Evolutionary conservation across 2,888 invertebrate genomes (phyloP).

Genomic region (Crossocerus cetratus): DNA sequence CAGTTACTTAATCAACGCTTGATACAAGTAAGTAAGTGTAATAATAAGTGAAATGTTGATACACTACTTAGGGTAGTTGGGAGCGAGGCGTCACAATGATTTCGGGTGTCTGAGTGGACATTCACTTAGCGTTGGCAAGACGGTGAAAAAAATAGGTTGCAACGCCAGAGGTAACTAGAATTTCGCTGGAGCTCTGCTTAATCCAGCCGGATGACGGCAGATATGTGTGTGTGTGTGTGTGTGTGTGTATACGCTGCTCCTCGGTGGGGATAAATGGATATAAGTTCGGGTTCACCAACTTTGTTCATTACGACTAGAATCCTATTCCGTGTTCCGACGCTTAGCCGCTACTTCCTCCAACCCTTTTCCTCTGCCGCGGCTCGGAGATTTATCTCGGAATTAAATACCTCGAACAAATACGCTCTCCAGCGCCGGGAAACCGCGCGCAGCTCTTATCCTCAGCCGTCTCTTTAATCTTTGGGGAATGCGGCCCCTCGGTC

Average conservation of each 20-base stretch:
- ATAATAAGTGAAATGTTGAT: no score
- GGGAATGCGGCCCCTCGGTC: no score
- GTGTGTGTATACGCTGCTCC: neutral
- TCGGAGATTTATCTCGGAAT: constrained; percentile 44
- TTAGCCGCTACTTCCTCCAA: constrained; percentile 14
- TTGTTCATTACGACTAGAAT: constrained; percentile 21
- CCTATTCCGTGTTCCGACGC: constrained; percentile 9
- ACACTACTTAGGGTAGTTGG: no score
- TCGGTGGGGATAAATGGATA: neutral
- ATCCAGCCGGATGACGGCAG: neutral
- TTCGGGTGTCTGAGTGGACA: no score
- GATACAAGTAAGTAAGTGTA: no score
- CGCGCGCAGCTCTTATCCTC: no score
- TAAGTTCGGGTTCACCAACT: constrained; percentile 14
- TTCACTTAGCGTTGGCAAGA: neutral
- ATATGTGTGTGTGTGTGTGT: neutral
- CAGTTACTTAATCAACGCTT: no score
- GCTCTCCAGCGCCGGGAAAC: neutral
- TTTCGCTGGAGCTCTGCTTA: neutral
- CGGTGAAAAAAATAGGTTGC: neutral
- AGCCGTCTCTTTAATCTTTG: no score
- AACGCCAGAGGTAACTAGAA: neutral
- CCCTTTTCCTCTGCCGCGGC: constrained; percentile 9
- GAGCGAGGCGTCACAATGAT: no score
- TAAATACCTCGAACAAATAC: constrained; percentile 44